phyloP scores from a whole-genome alignment of 2,113 vertebrate species.

The Oreamnos americanus region DNA sequence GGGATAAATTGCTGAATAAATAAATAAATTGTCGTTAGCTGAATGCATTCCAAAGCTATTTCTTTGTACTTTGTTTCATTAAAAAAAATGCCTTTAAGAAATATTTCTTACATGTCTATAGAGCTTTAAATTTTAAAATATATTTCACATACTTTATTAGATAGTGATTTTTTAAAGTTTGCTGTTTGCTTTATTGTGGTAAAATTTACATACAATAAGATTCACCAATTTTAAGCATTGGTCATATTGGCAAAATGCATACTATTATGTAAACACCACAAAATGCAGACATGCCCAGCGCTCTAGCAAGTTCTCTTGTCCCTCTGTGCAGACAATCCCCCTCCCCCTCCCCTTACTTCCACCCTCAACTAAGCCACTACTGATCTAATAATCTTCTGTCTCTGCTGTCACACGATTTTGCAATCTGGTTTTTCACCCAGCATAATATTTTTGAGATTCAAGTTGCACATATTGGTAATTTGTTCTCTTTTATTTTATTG shows the following conservation, averaged over 20 bases:
- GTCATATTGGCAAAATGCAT: not conserved
- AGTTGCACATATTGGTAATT: not conserved
- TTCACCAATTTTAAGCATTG: not conserved
- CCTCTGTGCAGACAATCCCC: not conserved
- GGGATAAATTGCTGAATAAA: not conserved
- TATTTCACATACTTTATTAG: not conserved
- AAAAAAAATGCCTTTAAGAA: not conserved
- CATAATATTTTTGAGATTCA: not conserved
- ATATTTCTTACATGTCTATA: not conserved
- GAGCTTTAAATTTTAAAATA: not conserved
- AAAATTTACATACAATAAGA: not conserved
- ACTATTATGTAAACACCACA: not conserved
- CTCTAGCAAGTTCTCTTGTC: fast-evolving
- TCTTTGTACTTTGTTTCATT: not conserved
- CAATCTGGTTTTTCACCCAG: not conserved
- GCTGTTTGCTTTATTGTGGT: not conserved
- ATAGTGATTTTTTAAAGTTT: not conserved
- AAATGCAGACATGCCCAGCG: not conserved
- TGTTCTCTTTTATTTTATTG: not conserved
- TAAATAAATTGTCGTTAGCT: not conserved
- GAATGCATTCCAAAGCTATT: not conserved
- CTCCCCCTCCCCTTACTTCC: too few species aligned
- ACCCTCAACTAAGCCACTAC: not conserved
- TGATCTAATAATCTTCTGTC: not conserved
- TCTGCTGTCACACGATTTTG: not conserved